phyloP scores from a whole-genome alignment of 2,113 vertebrate genomes.

The Cebidichthys violaceus region DNA sequence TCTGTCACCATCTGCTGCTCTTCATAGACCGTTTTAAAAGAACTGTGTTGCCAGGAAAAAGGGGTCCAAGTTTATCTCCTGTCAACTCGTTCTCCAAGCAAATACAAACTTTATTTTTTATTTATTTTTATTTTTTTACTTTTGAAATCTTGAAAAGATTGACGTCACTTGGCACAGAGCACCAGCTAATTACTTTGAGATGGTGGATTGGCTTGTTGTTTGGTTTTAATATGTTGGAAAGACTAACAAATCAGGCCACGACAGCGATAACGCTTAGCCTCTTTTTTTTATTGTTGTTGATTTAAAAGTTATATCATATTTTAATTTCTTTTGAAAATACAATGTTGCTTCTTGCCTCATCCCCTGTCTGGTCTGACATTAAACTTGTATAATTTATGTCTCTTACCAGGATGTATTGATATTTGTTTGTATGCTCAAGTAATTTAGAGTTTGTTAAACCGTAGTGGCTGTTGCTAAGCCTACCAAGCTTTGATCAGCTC shows the following conservation, averaged over 20 bases:
- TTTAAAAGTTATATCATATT: not conserved
- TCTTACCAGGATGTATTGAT: not conserved
- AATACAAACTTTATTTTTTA: too few relatives aligned
- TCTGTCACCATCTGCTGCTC: constrained; percentile 54
- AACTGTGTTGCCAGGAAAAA: constrained; percentile 25
- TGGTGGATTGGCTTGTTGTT: not conserved
- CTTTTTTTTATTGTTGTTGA: not conserved
- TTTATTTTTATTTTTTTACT: too few relatives aligned
- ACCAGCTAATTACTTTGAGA: not conserved
- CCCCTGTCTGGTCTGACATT: not conserved
- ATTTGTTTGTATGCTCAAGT: not conserved
- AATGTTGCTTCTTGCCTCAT: not conserved
- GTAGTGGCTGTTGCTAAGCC: not conserved
- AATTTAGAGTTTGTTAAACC: not conserved
- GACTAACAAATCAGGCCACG: not conserved
- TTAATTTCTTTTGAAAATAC: not conserved
- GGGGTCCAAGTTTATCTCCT: constrained; percentile 30
- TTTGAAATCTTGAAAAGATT: not conserved
- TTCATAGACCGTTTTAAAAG: constrained; percentile 1
- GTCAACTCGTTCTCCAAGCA: constrained; percentile 47
- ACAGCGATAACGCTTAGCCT: not conserved
- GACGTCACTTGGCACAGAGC: not conserved
- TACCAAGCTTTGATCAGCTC: not conserved
- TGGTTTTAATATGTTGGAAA: not conserved
- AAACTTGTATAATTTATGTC: not conserved